Evolutionary conservation across 1,140 invertebrate genomes (phyloP).

Genomic region (Aphaenogaster floridana): DNA sequence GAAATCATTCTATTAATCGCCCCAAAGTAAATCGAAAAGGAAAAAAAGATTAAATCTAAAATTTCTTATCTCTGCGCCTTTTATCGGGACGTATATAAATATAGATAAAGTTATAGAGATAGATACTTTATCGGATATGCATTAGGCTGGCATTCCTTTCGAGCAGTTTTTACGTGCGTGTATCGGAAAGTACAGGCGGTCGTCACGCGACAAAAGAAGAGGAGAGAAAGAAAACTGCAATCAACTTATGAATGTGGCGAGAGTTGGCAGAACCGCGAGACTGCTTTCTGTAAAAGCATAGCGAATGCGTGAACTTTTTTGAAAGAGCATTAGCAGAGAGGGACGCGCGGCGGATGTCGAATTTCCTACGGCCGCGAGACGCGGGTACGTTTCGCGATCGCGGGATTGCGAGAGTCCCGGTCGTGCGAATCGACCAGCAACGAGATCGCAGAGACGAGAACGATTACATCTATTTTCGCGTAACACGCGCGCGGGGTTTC

Average conservation of each 20-base stretch:
- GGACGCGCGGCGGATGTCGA: neutral
- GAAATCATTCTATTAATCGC: neutral
- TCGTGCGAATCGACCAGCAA: neutral
- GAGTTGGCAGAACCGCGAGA: neutral
- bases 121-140: neutral
- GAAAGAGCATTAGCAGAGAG: neutral
- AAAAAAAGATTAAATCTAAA: neutral
- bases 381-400: neutral
- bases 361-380: neutral
- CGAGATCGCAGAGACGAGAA: constrained; percentile 31
- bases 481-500: constrained; percentile 35
- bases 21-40: neutral
- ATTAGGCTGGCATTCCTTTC: neutral
- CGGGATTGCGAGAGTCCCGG: neutral
- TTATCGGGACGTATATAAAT: neutral
- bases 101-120: neutral
- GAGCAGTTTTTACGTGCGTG: neutral
- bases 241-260: neutral
- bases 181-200: neutral
- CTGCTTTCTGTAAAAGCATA: neutral
- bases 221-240: neutral
- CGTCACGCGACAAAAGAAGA: neutral
- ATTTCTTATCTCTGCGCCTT: neutral
- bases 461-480: constrained; percentile 59
- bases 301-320: neutral